Evolutionary conservation across 2,797 vertebrate genomes (phyloP).

Genomic region (Lutra lutra): DNA sequence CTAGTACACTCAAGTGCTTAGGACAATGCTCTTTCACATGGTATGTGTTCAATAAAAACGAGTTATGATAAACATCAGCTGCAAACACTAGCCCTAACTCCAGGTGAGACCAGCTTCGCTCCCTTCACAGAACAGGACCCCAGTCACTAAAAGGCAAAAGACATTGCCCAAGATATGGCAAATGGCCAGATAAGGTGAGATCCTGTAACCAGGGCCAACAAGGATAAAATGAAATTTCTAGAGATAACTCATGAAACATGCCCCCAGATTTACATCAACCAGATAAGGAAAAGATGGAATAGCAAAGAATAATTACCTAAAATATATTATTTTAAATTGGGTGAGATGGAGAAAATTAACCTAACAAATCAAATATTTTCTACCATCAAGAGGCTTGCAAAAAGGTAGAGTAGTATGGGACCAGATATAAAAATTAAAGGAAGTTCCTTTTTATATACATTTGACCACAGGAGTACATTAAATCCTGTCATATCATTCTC

Average conservation of each 20-base stretch:
- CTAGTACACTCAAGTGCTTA: not conserved
- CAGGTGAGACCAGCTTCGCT: not conserved
- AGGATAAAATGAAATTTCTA: not conserved
- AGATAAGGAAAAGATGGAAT: not conserved
- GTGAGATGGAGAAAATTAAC: not conserved
- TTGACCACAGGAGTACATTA: not conserved
- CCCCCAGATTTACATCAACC: not conserved
- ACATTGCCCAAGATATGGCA: not conserved
- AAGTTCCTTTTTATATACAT: not conserved
- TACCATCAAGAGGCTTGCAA: not conserved
- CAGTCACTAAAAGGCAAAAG: not conserved
- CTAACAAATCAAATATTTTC: not conserved
- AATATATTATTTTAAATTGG: not conserved
- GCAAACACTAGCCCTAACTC: not conserved
- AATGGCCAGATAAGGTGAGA: not conserved
- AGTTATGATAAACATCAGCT: not conserved
- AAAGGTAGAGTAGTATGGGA: not conserved
- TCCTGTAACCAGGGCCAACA: not conserved
- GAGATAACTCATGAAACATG: not conserved
- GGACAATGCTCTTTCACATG: not conserved
- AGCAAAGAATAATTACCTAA: not conserved
- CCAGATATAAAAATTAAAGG: not conserved
- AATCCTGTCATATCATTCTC: not conserved
- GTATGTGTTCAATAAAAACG: not conserved
- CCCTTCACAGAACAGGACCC: not conserved